Evolutionary conservation across 2,888 invertebrate species (phyloP), one percentile per base, ranked within the genome.

Genomic region (Merodon equestris): DNA sequence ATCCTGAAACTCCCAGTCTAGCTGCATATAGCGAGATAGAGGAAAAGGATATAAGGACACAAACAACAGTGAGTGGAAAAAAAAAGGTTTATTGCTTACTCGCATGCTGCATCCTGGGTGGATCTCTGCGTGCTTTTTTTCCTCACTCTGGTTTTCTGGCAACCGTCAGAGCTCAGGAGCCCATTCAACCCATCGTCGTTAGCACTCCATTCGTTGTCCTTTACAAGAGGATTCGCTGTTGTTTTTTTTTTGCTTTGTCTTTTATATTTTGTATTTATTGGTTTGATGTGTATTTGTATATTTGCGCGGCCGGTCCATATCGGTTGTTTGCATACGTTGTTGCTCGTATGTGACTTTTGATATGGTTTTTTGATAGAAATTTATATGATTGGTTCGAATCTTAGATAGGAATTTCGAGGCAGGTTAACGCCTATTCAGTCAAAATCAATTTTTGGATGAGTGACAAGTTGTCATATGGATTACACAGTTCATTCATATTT

Each of bases 81-180:
- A 77, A 77, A 67, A 54, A 61, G 57, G 61, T 77, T 72, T 77
- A 72, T 77, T 77, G 68, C 77, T 77, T 77, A 77, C 77, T 79
- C 70, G 74, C 64, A 79, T 74, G 64, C 73, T 79, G 73, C 79
- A 79, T 73, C 70, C 73, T 79, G 64, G 68, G 73, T 68, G 60
- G 68, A 61, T 79, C 60, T 68, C 27, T n/a, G 10, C 44, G 56
- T 64, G 56, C 44, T 63, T 60, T 70, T 50, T 72, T 71, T 66
- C 57, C 48, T 60, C 17, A 34, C 60, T 50, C 58, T 48, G 3
- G 27, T 27, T 27, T 27, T 27, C 3, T 27, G 27, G 27, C 27
- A 27, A 27, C 27, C 27, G 27, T 27, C 27, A 27, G 27, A 27
- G 27, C 27, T 27, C 27, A 27, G 27, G 27, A 27, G 27, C 27